These are phyloP conservation scores for Neoitamus cyanurus DNA, from an alignment of 2,888 invertebrate species.

Conservation along the genomic window DNA sequence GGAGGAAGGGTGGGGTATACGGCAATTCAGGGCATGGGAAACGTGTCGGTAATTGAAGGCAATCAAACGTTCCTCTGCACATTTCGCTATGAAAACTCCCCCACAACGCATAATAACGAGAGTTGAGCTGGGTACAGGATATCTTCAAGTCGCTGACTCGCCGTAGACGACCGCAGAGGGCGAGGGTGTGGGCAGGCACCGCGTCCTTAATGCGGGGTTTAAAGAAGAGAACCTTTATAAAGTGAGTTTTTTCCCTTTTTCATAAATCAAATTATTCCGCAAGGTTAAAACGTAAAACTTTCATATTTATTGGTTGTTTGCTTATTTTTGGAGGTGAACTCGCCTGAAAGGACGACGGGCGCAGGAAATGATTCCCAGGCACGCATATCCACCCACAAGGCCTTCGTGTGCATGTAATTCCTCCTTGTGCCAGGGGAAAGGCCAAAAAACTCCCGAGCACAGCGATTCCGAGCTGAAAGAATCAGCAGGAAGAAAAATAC, in stretches of 20 bases:
- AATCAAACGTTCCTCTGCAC: constrained; percentile 17
- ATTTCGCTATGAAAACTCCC: background rate
- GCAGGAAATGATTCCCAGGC: background rate
- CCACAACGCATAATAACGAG: background rate
- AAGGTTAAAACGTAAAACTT: constrained; percentile 17
- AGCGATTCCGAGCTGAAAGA: background rate
- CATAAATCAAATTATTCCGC: constrained; percentile 30
- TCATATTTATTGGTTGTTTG: constrained; percentile 30
- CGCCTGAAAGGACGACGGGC: background rate
- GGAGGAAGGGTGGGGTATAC: background rate
- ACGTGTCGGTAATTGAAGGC: constrained; percentile 22
- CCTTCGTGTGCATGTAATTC: background rate
- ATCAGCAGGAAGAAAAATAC: constrained; percentile 6
- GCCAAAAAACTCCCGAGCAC: background rate
- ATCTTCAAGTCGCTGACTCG: background rate
- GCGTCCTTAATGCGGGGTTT: background rate
- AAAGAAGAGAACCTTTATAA: constrained; percentile 22
- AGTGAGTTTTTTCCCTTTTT: background rate
- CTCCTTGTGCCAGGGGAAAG: background rate
- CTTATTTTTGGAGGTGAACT: constrained; percentile 28
- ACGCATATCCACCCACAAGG: background rate
- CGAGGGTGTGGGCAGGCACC: background rate
- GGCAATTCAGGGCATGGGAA: background rate
- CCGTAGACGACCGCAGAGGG: background rate
- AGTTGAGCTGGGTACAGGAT: background rate